Percentiles rank a stretch among this genome's conserved stretches.
These are phyloP conservation scores for Herpetotheres cachinnans DNA, from an alignment of 2,113 vertebrate genomes.

Conservation along the genomic window DNA sequence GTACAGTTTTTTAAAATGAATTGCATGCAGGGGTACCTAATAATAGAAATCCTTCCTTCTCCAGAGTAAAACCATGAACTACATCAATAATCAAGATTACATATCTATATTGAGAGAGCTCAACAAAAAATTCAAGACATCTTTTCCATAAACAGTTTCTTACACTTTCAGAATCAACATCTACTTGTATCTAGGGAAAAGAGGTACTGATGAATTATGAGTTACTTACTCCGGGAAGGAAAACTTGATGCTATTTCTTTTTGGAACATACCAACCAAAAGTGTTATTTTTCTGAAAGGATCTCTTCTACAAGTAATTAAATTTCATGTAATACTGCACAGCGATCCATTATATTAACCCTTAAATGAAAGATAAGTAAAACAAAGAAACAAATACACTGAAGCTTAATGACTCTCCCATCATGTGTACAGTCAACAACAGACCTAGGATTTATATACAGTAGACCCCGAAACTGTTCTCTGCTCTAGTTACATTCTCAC, in stretches of 20 bases:
- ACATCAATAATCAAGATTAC: not conserved
- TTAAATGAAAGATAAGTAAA: constrained; percentile 3
- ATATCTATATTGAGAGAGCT: not conserved
- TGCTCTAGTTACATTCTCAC: not conserved
- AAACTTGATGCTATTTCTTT: not conserved
- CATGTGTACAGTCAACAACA: not conserved
- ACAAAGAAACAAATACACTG: not conserved
- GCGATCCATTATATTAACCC: not conserved
- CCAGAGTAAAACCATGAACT: not conserved
- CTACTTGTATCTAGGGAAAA: not conserved
- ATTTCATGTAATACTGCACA: not conserved
- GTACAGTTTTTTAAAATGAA: not conserved
- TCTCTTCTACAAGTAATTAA: not conserved
- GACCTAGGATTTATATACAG: not conserved
- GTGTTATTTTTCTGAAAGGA: not conserved
- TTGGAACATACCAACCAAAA: not conserved
- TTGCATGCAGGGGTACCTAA: not conserved
- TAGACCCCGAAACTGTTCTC: not conserved
- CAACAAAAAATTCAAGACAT: constrained; percentile 30
- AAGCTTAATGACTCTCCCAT: not conserved
- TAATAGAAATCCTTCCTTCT: constrained; percentile 4
- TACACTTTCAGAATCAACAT: constrained; percentile 14
- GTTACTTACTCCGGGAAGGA: constrained; percentile 1
- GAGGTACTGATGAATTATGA: not conserved
- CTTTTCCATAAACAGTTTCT: constrained; percentile 14